Evolutionary conservation across 2,113 vertebrate species (phyloP).

Genomic region (Ranitomeya variabilis): DNA sequence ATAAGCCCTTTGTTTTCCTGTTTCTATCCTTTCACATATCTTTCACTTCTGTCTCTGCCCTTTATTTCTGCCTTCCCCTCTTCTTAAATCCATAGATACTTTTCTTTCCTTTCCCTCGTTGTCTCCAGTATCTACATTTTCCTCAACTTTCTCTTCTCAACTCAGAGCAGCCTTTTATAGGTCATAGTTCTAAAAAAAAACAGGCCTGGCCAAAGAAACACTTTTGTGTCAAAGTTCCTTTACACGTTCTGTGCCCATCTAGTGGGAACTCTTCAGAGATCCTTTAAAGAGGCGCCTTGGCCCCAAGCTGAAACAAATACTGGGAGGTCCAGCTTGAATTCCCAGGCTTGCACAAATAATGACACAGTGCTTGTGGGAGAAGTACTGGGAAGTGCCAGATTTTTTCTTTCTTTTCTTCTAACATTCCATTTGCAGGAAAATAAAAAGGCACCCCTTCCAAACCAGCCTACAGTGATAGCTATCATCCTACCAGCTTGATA

Average conservation of each 20-base stretch:
- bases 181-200: not conserved
- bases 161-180: not conserved
- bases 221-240: constrained; percentile 10
- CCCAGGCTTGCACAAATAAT: constrained; percentile 78
- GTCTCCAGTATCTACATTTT: not conserved
- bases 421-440: constrained; percentile 63
- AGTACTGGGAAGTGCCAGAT: constrained; percentile 72
- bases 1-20: constrained; percentile 2
- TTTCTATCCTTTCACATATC: constrained; percentile 25
- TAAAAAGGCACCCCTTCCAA: not conserved
- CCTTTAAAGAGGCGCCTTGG: constrained; percentile 77
- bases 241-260: not conserved
- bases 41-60: not conserved
- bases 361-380: constrained; percentile 74
- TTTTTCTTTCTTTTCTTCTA: constrained; percentile 63
- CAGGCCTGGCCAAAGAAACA: constrained; percentile 2
- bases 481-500: constrained; percentile 20
- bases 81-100: not conserved
- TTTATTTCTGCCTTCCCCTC: not conserved
- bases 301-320: constrained; percentile 80
- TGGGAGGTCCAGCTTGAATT: constrained; percentile 81
- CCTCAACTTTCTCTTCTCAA: not conserved
- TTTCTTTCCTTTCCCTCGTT: not conserved
- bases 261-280: constrained; percentile 59
- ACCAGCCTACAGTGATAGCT: constrained; percentile 6